phyloP scores from a whole-genome alignment of 1,140 invertebrate genomes.

The Coptotermes formosanus region DNA sequence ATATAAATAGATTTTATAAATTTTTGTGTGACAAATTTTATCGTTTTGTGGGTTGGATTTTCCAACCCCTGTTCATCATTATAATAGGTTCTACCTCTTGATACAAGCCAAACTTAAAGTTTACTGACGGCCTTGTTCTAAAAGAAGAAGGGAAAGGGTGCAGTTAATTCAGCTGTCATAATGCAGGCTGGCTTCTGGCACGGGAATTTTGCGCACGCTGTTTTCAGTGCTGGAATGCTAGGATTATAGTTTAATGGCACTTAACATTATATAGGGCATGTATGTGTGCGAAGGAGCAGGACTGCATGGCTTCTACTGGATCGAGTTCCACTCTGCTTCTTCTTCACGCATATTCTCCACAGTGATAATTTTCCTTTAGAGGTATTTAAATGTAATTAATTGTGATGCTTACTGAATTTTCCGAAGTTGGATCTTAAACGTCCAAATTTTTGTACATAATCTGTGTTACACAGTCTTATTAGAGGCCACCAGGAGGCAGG shows the following conservation, averaged over 20 bases:
- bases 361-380: too few relatives aligned
- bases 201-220: background rate
- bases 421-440: too few relatives aligned
- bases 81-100: background rate
- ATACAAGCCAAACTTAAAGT: background rate
- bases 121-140: background rate
- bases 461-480: too few relatives aligned
- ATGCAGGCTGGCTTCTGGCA: background rate
- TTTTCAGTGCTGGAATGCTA: background rate
- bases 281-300: background rate
- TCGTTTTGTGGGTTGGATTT: background rate
- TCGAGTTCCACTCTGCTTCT: background rate
- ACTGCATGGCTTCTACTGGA: background rate
- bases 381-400: too few relatives aligned
- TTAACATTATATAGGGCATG: background rate
- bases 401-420: too few relatives aligned
- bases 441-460: too few relatives aligned
- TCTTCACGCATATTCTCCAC: background rate
- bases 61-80: background rate
- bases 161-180: background rate
- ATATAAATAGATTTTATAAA: background rate
- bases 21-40: background rate
- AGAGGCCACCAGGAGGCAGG: too few relatives aligned
- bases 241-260: background rate
- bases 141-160: background rate